These are phyloP conservation scores for Mirza zaza DNA, from an alignment of 2,113 vertebrate species.

Conservation along the genomic window DNA sequence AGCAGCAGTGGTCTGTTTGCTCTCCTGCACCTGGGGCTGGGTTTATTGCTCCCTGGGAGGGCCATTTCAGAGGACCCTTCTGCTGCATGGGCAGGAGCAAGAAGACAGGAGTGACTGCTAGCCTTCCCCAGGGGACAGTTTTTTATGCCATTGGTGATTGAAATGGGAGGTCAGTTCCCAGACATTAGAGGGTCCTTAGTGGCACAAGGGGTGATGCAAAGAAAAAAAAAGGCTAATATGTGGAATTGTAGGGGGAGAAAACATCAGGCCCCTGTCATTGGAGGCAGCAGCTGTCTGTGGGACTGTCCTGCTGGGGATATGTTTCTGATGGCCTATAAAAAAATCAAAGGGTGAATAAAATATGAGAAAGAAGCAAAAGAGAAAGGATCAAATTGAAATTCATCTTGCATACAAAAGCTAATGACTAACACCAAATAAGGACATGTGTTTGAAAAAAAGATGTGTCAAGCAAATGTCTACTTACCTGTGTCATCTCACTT, in stretches of 20 bases:
- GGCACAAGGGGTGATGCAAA: background rate
- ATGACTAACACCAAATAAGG: background rate
- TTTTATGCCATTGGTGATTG: background rate
- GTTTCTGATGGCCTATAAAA: background rate
- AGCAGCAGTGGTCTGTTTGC: rapidly evolving
- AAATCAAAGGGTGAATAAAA: background rate
- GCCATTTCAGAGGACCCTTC: background rate
- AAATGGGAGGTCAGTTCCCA: background rate
- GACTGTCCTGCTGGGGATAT: background rate
- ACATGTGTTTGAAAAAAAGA: background rate
- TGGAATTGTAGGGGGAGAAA: background rate
- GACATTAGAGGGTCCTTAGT: background rate
- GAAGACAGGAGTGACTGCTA: background rate
- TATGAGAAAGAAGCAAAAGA: background rate
- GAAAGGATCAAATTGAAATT: background rate
- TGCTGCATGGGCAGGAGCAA: background rate
- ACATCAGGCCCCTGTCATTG: background rate
- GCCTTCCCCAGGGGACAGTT: background rate
- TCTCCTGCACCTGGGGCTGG: background rate
- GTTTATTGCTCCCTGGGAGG: background rate
- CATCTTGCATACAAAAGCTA: background rate
- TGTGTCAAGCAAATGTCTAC: background rate
- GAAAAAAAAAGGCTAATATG: background rate
- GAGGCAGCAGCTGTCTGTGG: background rate
- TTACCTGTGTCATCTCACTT: background rate